Evolutionary conservation across 2,113 vertebrate species (phyloP).

Genomic region (Neolamprologus toae): DNA sequence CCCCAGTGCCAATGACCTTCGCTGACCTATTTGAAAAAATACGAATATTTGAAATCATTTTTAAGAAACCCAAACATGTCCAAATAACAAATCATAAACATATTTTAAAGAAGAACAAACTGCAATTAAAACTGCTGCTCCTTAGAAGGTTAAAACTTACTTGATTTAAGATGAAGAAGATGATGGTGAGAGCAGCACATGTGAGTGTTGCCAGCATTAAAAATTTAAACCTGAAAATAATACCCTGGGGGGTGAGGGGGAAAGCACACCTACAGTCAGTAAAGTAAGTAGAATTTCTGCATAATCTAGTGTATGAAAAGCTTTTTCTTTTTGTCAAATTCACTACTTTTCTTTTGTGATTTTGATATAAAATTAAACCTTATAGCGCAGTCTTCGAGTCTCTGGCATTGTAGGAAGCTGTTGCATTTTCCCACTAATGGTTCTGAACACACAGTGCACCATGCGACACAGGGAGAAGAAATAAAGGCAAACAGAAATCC

Average conservation of each 20-base stretch:
- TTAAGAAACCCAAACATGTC: neutral
- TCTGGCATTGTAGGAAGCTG: slow-evolving; percentile 12
- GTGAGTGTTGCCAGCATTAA: slow-evolving; percentile 23
- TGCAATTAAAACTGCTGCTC: neutral
- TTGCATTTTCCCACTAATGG: slow-evolving; percentile 18
- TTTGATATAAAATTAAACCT: neutral
- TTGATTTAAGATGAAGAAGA: slow-evolving; percentile 35
- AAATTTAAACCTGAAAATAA: slow-evolving; percentile 37
- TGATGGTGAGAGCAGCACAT: slow-evolving; percentile 20
- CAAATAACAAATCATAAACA: neutral
- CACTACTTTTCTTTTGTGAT: neutral
- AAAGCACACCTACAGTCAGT: neutral
- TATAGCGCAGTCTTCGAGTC: neutral
- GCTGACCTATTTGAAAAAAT: neutral
- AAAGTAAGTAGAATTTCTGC: neutral
- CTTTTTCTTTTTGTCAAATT: neutral
- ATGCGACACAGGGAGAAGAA: slow-evolving; percentile 24
- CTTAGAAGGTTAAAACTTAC: neutral
- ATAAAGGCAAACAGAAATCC: slow-evolving; percentile 20
- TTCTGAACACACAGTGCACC: slow-evolving; percentile 20
- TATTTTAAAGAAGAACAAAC: neutral
- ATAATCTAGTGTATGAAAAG: neutral
- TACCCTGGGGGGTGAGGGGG: neutral
- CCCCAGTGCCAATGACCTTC: slow-evolving; percentile 12
- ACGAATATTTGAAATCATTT: neutral